These are phyloP conservation scores for Hirtodrosophila confusa DNA, from an alignment of 2,888 invertebrate species.

Conservation along the genomic window DNA sequence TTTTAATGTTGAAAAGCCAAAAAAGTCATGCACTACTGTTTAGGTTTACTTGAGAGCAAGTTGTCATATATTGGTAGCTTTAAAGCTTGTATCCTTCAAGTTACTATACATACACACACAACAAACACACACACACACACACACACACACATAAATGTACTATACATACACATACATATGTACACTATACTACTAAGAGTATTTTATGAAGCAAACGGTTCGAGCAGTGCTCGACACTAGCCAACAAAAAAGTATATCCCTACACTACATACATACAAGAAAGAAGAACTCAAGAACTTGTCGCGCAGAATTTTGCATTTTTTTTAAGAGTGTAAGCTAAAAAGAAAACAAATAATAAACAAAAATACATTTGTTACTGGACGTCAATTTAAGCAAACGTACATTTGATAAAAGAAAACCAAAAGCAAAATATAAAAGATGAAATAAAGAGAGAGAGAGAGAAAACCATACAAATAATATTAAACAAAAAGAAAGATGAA, in stretches of 20 bases:
- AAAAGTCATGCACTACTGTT: conserved; percentile 76
- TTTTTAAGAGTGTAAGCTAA: conserved; percentile 75
- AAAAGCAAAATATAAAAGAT: conserved; percentile 20
- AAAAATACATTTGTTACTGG: conserved; percentile 66
- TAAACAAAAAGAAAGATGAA: not conserved
- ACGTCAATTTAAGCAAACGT: conserved; percentile 60
- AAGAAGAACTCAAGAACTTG: conserved; percentile 50
- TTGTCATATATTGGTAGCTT: conserved; percentile 77
- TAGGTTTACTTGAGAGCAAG: conserved; percentile 74
- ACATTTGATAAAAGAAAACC: conserved; percentile 43
- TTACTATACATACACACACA: conserved; percentile 51
- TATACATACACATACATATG: conserved; percentile 35
- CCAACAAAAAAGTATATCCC: conserved; percentile 42
- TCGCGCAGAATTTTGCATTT: conserved; percentile 83
- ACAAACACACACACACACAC: conserved; percentile 35
- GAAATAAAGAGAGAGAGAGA: not conserved
- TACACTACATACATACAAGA: conserved; percentile 35
- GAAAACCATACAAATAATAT: conserved; percentile 10
- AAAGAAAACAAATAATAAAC: conserved; percentile 26
- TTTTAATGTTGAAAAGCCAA: conserved; percentile 75
- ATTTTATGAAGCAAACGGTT: conserved; percentile 57
- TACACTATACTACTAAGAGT: conserved; percentile 73
- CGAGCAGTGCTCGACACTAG: conserved; percentile 64
- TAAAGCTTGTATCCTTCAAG: conserved; percentile 77
- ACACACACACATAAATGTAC: conserved; percentile 32